Evolutionary conservation across 2,113 vertebrate genomes (phyloP), one percentile per base, ranked within the genome.

Genomic region (Lathamus discolor): DNA sequence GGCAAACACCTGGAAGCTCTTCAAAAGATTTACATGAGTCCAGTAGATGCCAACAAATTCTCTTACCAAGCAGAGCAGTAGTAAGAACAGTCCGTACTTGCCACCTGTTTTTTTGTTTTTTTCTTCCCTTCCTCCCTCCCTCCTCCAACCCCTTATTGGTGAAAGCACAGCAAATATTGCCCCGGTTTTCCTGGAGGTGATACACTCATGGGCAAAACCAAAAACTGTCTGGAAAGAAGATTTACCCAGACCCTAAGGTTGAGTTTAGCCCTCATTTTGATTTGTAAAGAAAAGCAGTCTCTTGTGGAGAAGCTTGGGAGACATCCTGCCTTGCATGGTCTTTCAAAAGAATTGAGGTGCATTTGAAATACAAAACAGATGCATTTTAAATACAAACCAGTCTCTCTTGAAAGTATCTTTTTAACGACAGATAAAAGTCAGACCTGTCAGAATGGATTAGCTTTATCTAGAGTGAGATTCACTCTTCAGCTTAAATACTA

Each of bases 351-450:
- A 72, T 76, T 48, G 70, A 94, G 70, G 63, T 63, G 43, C 37
- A 55, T 93, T 54, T 59, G 31, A 90, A 88, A 92, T 88, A 94
- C 43, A 90, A 87, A 94, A 57, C 35, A 93, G 67, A 61, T 69
- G 43, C 46, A 67, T 94, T 66, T 54, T 27, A 86, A 88, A 95
- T 92, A 92, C 39, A 92, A 79, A 94, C 72, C 28, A 49, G 66
- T 83, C 23, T 82, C 9, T 86, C 55, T 94, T 95, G 84, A 73
- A 87, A 95, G 78, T 89, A 41, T 62, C 74, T 95, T 95, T 91
- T 95, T 41, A 83, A 31, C 62, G 69, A 9, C 2, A 28, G 57
- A 92, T 93, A 73, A 76, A 92, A 95, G 91, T 83, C 68, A 90
- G 74, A 84, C 44, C 62, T 89, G 62, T 55, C 23, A 35, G n/a